Evolutionary conservation across 2,797 vertebrate genomes (phyloP).

Genomic region (Brachyalestes nurse): DNA sequence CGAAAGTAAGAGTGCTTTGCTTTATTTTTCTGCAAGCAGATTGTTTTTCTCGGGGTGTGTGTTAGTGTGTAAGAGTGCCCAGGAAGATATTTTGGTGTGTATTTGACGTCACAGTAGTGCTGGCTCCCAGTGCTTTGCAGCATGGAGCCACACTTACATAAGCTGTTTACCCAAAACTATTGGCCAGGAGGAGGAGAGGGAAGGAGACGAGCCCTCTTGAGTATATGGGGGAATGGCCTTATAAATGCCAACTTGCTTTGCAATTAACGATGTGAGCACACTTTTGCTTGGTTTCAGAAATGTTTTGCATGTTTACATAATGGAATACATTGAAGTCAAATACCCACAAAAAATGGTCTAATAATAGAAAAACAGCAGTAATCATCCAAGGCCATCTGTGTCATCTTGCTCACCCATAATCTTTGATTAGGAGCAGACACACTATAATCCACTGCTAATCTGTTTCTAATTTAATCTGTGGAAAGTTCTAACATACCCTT

Average conservation of each 20-base stretch:
- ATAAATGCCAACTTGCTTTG: background rate
- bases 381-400: slow-evolving; percentile 5
- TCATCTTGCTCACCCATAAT: slow-evolving; percentile 40
- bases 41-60: background rate
- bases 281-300: background rate
- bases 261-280: background rate
- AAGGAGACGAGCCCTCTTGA: background rate
- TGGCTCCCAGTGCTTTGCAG: background rate
- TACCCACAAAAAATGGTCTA: background rate
- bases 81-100: background rate
- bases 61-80: background rate
- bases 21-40: slow-evolving; percentile 8
- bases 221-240: background rate
- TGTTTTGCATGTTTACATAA: background rate
- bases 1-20: background rate
- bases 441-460: slow-evolving; percentile 48
- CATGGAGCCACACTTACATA: slow-evolving; percentile 29
- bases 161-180: slow-evolving; percentile 40
- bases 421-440: slow-evolving; percentile 16
- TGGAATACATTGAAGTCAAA: background rate
- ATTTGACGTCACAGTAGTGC: background rate
- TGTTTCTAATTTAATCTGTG: slow-evolving; percentile 41
- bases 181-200: background rate
- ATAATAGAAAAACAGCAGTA: background rate
- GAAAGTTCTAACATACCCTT: background rate